Percentiles rank a stretch among this genome's conserved stretches.
These are phyloP conservation scores for Dendrolimus houi DNA, from an alignment of 2,888 invertebrate genomes.

Conservation along the genomic window DNA sequence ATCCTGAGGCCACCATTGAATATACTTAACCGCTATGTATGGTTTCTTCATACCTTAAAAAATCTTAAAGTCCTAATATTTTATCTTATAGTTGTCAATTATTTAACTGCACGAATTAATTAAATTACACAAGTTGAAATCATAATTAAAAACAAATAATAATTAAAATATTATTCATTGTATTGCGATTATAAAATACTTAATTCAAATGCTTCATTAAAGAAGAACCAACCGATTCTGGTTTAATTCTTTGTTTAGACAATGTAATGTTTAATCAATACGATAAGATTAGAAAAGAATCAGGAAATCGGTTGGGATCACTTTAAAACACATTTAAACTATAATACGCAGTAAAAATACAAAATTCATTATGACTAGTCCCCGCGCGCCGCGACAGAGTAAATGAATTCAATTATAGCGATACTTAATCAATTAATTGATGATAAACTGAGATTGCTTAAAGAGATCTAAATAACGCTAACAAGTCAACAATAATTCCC, in stretches of 20 bases:
- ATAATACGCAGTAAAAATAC: slow-evolving; percentile 19
- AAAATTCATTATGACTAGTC: slow-evolving; percentile 51
- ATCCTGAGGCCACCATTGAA: not conserved
- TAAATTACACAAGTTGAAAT: not conserved
- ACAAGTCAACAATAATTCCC: slow-evolving; percentile 16
- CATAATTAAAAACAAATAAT: not conserved
- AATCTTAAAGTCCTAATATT: not conserved
- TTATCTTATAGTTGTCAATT: not conserved
- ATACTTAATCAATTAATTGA: slow-evolving; percentile 20
- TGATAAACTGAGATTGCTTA: slow-evolving; percentile 50
- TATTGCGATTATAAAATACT: not conserved
- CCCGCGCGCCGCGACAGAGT: slow-evolving; percentile 33
- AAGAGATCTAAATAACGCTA: slow-evolving; percentile 55
- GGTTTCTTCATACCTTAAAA: not conserved
- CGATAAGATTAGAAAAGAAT: no score
- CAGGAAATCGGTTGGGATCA: not conserved
- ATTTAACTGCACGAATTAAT: no score
- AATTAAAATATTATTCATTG: not conserved
- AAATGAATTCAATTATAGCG: slow-evolving; percentile 33
- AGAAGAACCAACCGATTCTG: not conserved
- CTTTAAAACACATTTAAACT: slow-evolving; percentile 45
- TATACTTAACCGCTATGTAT: not conserved
- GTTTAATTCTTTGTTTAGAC: no score
- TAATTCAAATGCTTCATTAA: not conserved
- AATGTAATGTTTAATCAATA: no score